phyloP scores from a whole-genome alignment of 2,113 vertebrate species.

The Planiliza haematocheilus region DNA sequence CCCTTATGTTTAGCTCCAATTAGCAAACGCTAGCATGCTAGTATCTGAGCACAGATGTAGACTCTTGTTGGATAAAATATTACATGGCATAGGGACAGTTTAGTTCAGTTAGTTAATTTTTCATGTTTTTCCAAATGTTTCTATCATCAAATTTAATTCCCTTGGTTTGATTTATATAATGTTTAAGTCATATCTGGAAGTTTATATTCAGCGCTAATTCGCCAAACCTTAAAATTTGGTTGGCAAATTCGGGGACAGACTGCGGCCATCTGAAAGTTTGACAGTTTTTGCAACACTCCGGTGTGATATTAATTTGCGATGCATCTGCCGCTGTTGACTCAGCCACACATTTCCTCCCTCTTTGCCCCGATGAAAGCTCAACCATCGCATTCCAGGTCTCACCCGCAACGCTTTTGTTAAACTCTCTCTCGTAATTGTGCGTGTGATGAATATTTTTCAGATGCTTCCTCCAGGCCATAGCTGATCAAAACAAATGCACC shows the following conservation, averaged over 20 bases:
- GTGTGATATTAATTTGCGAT: slow-evolving; percentile 64
- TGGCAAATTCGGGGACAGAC: slow-evolving; percentile 25
- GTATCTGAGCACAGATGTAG: no score
- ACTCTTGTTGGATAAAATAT: no score
- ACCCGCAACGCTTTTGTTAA: slow-evolving; percentile 74
- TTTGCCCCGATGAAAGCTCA: slow-evolving; percentile 53
- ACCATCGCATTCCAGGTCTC: slow-evolving; percentile 55
- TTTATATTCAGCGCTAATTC: slow-evolving; percentile 24
- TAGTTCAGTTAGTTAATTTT: no score
- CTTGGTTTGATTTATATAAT: no score
- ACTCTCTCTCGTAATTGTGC: slow-evolving; percentile 78
- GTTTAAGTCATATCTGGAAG: no score
- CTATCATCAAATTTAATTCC: no score
- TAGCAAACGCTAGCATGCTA: no score
- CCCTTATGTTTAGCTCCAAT: no score
- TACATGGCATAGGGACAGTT: no score
- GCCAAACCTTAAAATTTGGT: slow-evolving; percentile 25
- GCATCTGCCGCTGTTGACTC: slow-evolving; percentile 69
- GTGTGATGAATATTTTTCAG: slow-evolving; percentile 83
- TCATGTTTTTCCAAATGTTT: no score
- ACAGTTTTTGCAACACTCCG: slow-evolving; percentile 70
- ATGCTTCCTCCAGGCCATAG: slow-evolving; percentile 84
- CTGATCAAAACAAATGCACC: slow-evolving; percentile 88
- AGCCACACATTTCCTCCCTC: slow-evolving; percentile 38
- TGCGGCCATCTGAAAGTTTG: slow-evolving; percentile 57